These are phyloP conservation scores for Chrysodeixis includens DNA, from an alignment of 2,888 invertebrate species.

Conservation along the genomic window DNA sequence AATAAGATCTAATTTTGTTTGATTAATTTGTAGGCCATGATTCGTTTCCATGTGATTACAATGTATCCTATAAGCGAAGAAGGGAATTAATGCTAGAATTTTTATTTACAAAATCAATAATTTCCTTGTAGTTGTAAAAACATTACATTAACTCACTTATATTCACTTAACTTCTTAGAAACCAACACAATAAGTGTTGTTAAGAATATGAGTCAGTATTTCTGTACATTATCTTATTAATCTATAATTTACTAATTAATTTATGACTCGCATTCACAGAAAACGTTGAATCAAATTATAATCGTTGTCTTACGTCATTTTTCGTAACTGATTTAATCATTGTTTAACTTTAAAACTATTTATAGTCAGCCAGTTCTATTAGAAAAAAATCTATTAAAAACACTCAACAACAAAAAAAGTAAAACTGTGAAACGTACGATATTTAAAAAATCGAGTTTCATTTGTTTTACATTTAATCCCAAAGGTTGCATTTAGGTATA, in stretches of 20 bases:
- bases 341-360: neutral
- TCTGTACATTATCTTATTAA: slow-evolving; percentile 37
- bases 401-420: no score
- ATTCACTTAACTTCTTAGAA: neutral
- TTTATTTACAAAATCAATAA: neutral
- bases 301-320: neutral
- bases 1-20: neutral
- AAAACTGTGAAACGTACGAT: no score
- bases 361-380: neutral
- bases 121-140: neutral
- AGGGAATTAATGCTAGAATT: neutral
- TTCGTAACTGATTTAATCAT: neutral
- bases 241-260: slow-evolving; percentile 42
- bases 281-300: neutral
- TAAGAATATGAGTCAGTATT: slow-evolving; percentile 27
- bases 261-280: slow-evolving; percentile 27
- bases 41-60: neutral
- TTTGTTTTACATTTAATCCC: no score
- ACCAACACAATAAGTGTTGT: slow-evolving; percentile 7
- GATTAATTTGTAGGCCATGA: neutral
- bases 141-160: neutral
- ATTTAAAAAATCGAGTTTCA: neutral
- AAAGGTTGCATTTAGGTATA: no score
- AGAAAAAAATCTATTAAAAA: neutral
- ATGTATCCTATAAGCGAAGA: neutral